phyloP scores from a whole-genome alignment of 2,113 vertebrate species.

The Parotia lawesii region DNA sequence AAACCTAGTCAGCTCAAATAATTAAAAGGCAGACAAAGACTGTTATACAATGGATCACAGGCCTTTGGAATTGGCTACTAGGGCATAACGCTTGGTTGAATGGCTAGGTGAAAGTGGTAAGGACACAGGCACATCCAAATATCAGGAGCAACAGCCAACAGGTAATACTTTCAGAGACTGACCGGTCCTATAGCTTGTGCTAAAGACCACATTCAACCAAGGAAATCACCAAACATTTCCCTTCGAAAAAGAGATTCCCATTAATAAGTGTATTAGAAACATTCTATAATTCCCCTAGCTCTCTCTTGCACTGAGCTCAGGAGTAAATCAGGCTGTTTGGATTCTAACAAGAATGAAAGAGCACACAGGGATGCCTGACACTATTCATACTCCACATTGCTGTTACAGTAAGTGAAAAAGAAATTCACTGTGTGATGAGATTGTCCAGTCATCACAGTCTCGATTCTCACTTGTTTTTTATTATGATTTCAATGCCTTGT shows the following conservation, averaged over 20 bases:
- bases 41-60: background rate
- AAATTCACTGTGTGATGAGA: background rate
- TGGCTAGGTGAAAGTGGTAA: background rate
- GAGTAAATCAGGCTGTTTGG: background rate
- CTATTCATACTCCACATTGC: background rate
- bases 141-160: background rate
- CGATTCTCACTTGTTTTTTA: background rate
- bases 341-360: background rate
- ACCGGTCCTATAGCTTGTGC: background rate
- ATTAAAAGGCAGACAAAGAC: background rate
- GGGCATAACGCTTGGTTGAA: background rate
- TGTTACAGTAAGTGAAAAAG: background rate
- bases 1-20: background rate
- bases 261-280: background rate
- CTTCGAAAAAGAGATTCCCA: background rate
- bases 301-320: background rate
- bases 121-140: background rate
- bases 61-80: background rate
- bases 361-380: background rate
- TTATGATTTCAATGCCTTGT: background rate
- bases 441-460: background rate
- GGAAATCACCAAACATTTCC: background rate
- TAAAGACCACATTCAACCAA: background rate
- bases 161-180: background rate
- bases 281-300: background rate